Evolutionary conservation across 2,113 vertebrate species (phyloP), one percentile per base, ranked within the genome.

Genomic region (Paradisaea rubra): DNA sequence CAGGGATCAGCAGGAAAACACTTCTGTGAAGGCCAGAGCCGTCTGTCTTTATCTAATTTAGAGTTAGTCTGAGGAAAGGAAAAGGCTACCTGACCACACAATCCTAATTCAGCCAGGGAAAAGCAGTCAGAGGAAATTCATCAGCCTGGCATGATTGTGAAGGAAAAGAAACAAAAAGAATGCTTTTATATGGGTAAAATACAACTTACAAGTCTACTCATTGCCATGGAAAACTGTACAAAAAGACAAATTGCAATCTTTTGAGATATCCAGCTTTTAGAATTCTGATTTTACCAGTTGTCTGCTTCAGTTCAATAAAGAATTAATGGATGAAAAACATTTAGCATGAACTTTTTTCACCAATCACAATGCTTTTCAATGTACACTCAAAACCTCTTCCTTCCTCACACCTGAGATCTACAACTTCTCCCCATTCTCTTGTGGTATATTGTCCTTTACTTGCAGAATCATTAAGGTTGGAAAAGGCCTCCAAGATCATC

Each of bases 391-490:
- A 82, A 31, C 5, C 7, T 45, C 3, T 12, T 42, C 45, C 35
- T 53, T 76, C 16, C 28, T 47, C 15, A 2, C 7, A 25, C 1
- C 28, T 12, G 11, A n/a, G 18, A 10, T 2, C 23, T 49, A 3
- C 7, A 13, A 6, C 4, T 12, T 20, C n/a, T 68, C 22, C 7
- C 7, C 19, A 8, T 19, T 65, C 37, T 17, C 19, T 16, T 5
- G 6, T 4, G 12, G 4, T 13, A 15, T 7, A 24, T 1, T 68
- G 1, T 4, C 14, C 18, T 1, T 68, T n/a, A 27, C 1, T 25
- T 41, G 21, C 4, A 5, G 47, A 31, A 22, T 5, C 4, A 18
- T 31, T 33, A 20, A 20, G 22, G 10, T 2, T 77, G 22, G 35
- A 24, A 56, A 77, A 63, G 12, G 5, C 35, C 41, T 17, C 27